Evolutionary conservation across 2,888 invertebrate genomes (phyloP).

Genomic region (Drosophila anomalipes): DNA sequence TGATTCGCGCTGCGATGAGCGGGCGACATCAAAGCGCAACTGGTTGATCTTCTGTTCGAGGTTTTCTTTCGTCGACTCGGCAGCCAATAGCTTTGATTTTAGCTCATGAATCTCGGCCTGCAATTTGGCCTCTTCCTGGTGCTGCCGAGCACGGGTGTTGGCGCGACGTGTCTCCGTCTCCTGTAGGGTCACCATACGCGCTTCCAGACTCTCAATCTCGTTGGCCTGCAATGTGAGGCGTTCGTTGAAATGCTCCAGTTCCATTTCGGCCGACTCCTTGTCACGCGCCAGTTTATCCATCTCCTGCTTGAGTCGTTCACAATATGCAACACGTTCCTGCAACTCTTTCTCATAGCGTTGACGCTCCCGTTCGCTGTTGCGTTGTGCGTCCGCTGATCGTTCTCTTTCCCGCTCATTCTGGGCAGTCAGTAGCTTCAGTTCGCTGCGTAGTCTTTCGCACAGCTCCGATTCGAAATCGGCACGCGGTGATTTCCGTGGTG

Average conservation of each 20-base stretch:
- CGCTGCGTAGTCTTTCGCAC: constrained; percentile 86
- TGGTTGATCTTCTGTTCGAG: constrained; percentile 79
- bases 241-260: constrained; percentile 84
- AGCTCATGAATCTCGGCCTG: constrained; percentile 83
- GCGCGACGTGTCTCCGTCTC: constrained; percentile 84
- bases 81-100: constrained; percentile 66
- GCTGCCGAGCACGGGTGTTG: constrained; percentile 82
- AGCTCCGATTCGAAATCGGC: constrained; percentile 86
- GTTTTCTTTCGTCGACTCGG: constrained; percentile 78
- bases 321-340: constrained; percentile 84
- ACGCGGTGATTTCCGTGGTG: constrained; percentile 83
- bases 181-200: constrained; percentile 84
- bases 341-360: constrained; percentile 85
- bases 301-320: constrained; percentile 84
- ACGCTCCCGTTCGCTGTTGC: constrained; percentile 85
- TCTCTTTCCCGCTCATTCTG: constrained; percentile 87
- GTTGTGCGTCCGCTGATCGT: constrained; percentile 85
- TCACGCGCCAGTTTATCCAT: constrained; percentile 84
- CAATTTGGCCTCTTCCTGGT: constrained; percentile 81
- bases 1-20: constrained; percentile 83
- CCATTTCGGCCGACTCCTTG: constrained; percentile 82
- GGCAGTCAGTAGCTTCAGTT: constrained; percentile 86
- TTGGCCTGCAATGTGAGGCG: constrained; percentile 82
- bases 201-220: constrained; percentile 86
- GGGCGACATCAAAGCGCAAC: constrained; percentile 83